Base-by-base conservation (phyloP, 2,797 vertebrate genomes). In the Syndactyla subalaris region DNA sequence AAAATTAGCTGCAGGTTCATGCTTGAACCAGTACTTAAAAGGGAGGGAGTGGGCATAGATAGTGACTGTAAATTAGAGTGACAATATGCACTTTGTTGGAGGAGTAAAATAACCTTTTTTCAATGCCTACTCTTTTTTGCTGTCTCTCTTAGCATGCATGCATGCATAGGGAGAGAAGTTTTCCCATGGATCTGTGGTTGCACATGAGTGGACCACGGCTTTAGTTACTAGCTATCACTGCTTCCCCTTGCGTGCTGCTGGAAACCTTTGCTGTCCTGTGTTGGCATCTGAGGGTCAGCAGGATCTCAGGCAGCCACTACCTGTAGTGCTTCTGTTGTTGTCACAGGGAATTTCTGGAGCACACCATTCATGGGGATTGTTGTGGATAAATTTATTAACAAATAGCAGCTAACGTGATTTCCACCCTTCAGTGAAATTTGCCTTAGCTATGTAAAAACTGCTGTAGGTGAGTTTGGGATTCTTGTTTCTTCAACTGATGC, bases 1-100 rank as follows among this genome's bases (percentile, higher is more conserved):
- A 97, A 94, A 96, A 93, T 97, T 85, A 95, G 88, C 95, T 96
- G 90, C 95, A 96, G 96, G 94, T 92, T 97, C 66, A 62, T 93
- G 93, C 71, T 92, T 8, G 6, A 96, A 93, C 59, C 61, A 57
- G 65, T 79, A 54, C 84, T 93, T 96, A 72, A 91, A 95, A 92
- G 62, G 54, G 76, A 84, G 46, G 41, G 79, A 97, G 52, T 11
- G 34, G 63, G 71, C 76, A 77, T 12, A 26, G 85, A 93, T 85
- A 93, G 84, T 16, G 20, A 46, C 90, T 92, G 68, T 63, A 86
- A 92, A 88, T 73, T 34, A 29, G 0, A 0, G 43, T 70, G 54
- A 89, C 74, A 85, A 45, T 49, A 65, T 65, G 46, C 34, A 74
- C 82, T 92, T 93, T 79, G 62, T 76, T 95, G 45, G 82, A 93